phyloP scores from a whole-genome alignment of 1,140 invertebrate genomes.

The Aporrectodea caliginosa region DNA sequence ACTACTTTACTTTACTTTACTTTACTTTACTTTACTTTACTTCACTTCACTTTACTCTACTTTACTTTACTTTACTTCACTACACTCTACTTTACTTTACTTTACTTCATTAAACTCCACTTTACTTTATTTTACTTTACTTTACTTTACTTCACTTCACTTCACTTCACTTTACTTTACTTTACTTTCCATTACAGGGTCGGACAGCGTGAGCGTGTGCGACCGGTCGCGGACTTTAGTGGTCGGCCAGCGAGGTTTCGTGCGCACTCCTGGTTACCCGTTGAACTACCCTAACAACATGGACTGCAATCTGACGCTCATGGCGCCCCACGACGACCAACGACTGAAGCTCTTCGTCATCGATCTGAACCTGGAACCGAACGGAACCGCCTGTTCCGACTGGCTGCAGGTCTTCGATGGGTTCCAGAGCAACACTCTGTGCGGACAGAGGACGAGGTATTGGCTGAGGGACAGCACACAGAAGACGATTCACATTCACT shows the following conservation, averaged over 20 bases:
- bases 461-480: slow-evolving; percentile 36
- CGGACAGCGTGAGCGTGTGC: slow-evolving; percentile 43
- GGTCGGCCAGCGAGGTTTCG: slow-evolving; percentile 44
- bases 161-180: too few relatives aligned
- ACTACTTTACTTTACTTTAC: too few relatives aligned
- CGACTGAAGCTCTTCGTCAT: slow-evolving; percentile 43
- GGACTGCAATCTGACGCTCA: slow-evolving; percentile 39
- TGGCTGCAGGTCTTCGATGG: slow-evolving; percentile 44
- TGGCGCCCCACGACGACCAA: slow-evolving; percentile 38
- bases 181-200: slow-evolving; percentile 42
- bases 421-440: slow-evolving; percentile 43
- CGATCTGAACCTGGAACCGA: slow-evolving; percentile 45
- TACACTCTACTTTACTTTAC: too few relatives aligned
- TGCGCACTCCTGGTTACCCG: slow-evolving; percentile 47
- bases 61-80: too few relatives aligned
- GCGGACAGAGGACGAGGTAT: slow-evolving; percentile 43
- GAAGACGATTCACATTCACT: slow-evolving; percentile 40
- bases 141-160: too few relatives aligned
- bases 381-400: slow-evolving; percentile 44
- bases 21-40: too few relatives aligned
- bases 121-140: too few relatives aligned
- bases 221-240: slow-evolving; percentile 22
- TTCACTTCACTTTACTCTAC: too few relatives aligned
- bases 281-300: slow-evolving; percentile 40
- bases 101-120: too few relatives aligned